A percentile compares a stretch with the other conserved stretches of the same genome.
These are phyloP conservation scores for Zaprionus taronus DNA, from an alignment of 1,140 invertebrate genomes.

Conservation along the genomic window DNA sequence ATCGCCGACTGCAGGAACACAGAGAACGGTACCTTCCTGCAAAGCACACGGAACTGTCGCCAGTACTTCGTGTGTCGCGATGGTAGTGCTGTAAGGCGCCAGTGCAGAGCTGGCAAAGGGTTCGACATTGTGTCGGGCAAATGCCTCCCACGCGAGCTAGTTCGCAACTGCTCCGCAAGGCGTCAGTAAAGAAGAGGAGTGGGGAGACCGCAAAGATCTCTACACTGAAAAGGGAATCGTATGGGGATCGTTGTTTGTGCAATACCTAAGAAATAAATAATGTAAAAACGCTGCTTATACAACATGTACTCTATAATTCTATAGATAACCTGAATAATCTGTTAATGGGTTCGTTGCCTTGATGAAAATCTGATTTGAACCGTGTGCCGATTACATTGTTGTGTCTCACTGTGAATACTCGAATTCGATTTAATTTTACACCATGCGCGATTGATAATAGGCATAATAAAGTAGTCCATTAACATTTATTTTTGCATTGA, in stretches of 20 bases:
- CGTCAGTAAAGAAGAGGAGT: slow-evolving; percentile 49
- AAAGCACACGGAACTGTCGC: slow-evolving; percentile 52
- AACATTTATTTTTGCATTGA: slow-evolving; percentile 1
- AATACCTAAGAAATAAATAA: neutral
- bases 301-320: neutral
- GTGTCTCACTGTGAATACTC: slow-evolving; percentile 16
- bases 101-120: slow-evolving; percentile 51
- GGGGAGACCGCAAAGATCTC: neutral
- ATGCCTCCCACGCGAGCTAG: slow-evolving; percentile 44
- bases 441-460: slow-evolving; percentile 8
- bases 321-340: neutral
- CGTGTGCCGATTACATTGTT: slow-evolving; percentile 5
- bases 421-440: neutral
- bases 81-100: slow-evolving; percentile 34
- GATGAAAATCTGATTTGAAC: neutral
- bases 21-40: slow-evolving; percentile 47
- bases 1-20: slow-evolving; percentile 20
- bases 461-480: neutral
- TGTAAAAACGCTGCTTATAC: slow-evolving; percentile 10
- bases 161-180: slow-evolving; percentile 51
- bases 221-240: neutral
- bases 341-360: neutral
- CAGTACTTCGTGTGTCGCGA: slow-evolving; percentile 49
- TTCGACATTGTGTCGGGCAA: slow-evolving; percentile 51
- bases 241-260: neutral